A percentile compares a stretch with the other conserved stretches of the same genome.
Evolutionary conservation across 35 echinoderm and acorn worm genomes (phyloP).

Genomic region (Stichopus chloronotus): DNA sequence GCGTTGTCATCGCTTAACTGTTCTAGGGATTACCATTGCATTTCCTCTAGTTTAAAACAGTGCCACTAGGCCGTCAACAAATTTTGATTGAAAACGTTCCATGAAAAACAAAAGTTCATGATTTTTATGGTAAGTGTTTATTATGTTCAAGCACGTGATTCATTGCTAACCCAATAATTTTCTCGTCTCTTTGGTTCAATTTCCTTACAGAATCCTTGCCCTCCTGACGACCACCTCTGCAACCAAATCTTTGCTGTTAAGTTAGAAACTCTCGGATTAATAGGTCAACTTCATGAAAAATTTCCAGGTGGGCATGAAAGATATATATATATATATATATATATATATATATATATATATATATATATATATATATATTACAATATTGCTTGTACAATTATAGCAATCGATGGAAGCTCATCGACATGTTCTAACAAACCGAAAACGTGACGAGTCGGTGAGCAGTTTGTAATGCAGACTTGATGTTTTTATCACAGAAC

Average conservation of each 20-base stretch:
- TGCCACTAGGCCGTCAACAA: no score
- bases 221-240: not conserved
- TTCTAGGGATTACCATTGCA: no score
- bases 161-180: not conserved
- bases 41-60: no score
- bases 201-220: constrained; percentile 2
- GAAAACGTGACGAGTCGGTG: no score
- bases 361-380: not conserved
- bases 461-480: no score
- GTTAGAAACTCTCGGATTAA: not conserved
- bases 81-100: no score
- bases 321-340: not conserved
- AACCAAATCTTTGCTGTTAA: not conserved
- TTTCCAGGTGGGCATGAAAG: constrained; percentile 6
- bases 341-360: not conserved
- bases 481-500: no score
- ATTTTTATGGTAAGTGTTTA: no score
- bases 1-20: no score
- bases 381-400: not conserved
- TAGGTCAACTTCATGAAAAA: not conserved
- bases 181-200: not conserved
- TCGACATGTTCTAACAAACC: no score
- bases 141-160: no score
- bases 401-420: not conserved
- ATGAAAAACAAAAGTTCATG: no score